Percentiles rank a stretch among this genome's conserved stretches.
phyloP scores from a whole-genome alignment of 2,113 vertebrate species.

The Rafetus swinhoei region DNA sequence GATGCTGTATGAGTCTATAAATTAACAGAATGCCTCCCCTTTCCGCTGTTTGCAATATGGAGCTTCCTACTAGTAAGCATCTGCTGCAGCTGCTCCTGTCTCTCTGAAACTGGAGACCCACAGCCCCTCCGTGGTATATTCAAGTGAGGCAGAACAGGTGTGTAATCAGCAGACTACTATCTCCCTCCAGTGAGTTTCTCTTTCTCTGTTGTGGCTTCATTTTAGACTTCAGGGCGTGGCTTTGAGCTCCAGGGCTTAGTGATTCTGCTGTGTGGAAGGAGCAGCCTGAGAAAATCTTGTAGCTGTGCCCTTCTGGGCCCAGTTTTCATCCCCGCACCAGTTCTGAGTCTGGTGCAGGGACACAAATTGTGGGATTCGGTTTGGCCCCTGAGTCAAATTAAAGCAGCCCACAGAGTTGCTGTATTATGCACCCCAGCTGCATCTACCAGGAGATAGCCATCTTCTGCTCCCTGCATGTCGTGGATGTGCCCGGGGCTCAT shows the following conservation, averaged over 20 bases:
- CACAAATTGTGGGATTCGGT: background rate
- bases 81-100: background rate
- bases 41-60: background rate
- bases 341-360: background rate
- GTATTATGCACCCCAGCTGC: background rate
- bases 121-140: rapidly evolving
- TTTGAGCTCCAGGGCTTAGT: background rate
- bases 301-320: background rate
- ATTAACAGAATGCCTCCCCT: rapidly evolving
- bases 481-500: background rate
- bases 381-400: background rate
- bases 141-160: background rate
- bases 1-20: background rate
- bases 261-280: background rate
- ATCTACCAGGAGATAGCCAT: background rate
- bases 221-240: background rate
- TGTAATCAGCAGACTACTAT: background rate
- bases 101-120: background rate
- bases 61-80: background rate
- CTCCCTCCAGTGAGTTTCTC: background rate
- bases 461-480: background rate
- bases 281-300: background rate
- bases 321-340: background rate
- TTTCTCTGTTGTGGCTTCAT: background rate
- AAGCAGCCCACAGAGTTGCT: background rate